Evolutionary conservation across 2,888 invertebrate species (phyloP).

Genomic region (Hoplodrina ambigua): DNA sequence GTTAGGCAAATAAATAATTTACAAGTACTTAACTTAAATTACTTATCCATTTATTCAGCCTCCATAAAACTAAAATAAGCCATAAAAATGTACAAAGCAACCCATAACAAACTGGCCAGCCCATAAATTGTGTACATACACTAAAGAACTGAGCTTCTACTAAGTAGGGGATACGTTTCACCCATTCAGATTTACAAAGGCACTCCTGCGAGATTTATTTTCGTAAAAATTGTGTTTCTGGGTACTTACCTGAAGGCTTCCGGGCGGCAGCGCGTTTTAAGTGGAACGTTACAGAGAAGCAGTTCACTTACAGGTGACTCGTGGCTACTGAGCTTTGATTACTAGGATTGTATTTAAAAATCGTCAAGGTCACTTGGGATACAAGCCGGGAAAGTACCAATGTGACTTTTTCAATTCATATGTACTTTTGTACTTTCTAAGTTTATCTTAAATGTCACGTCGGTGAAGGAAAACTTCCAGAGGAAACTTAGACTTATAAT

Average conservation of each 20-base stretch:
- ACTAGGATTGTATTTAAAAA: neutral
- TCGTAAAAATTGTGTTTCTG: slow-evolving; percentile 17
- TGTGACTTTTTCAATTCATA: too few species aligned
- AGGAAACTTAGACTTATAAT: too few species aligned
- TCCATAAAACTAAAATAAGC: slow-evolving; percentile 21
- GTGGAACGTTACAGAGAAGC: neutral
- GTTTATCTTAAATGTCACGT: too few species aligned
- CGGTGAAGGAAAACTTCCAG: too few species aligned
- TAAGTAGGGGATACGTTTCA: slow-evolving; percentile 52
- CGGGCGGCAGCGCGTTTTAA: neutral
- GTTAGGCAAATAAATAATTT: neutral
- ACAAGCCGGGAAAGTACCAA: too few species aligned
- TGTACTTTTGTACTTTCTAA: too few species aligned
- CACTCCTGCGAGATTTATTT: slow-evolving; percentile 45
- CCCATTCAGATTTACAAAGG: slow-evolving; percentile 50
- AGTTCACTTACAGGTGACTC: neutral
- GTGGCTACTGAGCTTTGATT: neutral
- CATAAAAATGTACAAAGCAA: slow-evolving; percentile 15
- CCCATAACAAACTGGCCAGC: slow-evolving; percentile 17
- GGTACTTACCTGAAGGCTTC: slow-evolving; percentile 4
- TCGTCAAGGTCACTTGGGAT: too few species aligned
- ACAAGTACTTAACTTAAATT: neutral
- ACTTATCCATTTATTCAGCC: slow-evolving; percentile 1
- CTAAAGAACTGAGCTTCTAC: slow-evolving; percentile 28
- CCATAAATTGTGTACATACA: slow-evolving; percentile 40